Evolutionary conservation across 2,113 vertebrate species (phyloP).

Genomic region (Pitta sordida): DNA sequence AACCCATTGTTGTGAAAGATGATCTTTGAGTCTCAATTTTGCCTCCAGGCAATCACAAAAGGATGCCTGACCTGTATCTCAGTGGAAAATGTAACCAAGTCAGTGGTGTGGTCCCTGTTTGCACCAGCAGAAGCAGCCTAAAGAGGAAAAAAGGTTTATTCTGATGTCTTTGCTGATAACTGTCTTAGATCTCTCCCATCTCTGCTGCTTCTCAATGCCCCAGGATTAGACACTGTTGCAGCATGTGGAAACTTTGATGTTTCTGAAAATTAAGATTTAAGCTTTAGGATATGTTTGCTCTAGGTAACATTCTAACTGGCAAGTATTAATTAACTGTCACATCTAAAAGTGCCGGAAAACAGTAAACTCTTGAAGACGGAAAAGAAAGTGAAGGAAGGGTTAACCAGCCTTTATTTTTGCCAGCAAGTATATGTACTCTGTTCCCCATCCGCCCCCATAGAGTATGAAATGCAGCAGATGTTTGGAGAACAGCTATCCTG

Average conservation of each 20-base stretch:
- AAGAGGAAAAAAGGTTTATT: not conserved
- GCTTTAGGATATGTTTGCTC: not conserved
- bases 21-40: conserved; percentile 25
- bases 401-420: not conserved
- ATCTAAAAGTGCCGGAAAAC: not conserved
- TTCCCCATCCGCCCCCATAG: not conserved
- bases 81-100: not conserved
- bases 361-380: not conserved
- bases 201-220: not conserved
- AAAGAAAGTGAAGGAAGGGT: not conserved
- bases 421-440: not conserved
- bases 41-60: conserved; percentile 17
- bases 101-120: not conserved
- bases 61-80: not conserved
- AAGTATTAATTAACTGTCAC: not conserved
- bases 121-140: not conserved
- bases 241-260: not conserved
- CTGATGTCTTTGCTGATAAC: not conserved
- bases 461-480: conserved; percentile 39
- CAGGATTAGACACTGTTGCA: not conserved
- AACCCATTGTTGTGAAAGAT: conserved; percentile 11
- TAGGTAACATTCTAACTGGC: not conserved
- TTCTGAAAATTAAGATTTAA: not conserved
- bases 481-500: conserved; percentile 32
- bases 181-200: not conserved